Percentiles rank a stretch among this genome's conserved stretches.
These are phyloP conservation scores for Zoanthus solanderi DNA, from an alignment of 92 coral and sea anemone genomes.

Conservation along the genomic window DNA sequence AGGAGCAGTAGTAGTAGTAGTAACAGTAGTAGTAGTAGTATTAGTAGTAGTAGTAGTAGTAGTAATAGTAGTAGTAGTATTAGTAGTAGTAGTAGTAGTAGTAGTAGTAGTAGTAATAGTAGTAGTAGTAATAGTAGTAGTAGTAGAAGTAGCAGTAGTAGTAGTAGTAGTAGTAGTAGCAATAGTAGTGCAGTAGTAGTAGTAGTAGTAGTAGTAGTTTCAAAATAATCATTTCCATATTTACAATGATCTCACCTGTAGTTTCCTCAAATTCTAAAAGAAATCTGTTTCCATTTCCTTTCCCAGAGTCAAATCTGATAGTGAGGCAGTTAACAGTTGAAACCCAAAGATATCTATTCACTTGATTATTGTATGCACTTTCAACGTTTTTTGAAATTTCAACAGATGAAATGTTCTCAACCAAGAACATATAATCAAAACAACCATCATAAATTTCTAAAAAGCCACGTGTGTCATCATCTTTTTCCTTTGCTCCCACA, in stretches of 20 bases:
- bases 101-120: no score
- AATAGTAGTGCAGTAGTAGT: no score
- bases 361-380: not conserved
- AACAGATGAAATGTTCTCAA: slow-evolving; percentile 72
- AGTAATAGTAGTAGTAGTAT: no score
- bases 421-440: slow-evolving; percentile 58
- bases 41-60: no score
- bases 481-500: slow-evolving; percentile 69
- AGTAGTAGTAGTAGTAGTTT: no score
- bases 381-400: not conserved
- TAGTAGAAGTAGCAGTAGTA: no score
- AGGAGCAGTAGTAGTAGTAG: no score
- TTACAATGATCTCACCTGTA: slow-evolving; percentile 25
- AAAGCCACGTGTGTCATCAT: slow-evolving; percentile 65
- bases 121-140: no score
- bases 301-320: slow-evolving; percentile 56
- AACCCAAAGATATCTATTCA: slow-evolving; percentile 69
- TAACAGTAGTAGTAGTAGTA: no score
- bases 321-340: slow-evolving; percentile 78
- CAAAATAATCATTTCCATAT: no score
- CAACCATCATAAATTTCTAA: slow-evolving; percentile 86
- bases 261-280: slow-evolving; percentile 49
- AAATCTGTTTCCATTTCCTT: slow-evolving; percentile 60
- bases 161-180: no score
- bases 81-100: no score